Evolutionary conservation across 2,888 invertebrate genomes (phyloP).

Genomic region (Lasioglossum morio): DNA sequence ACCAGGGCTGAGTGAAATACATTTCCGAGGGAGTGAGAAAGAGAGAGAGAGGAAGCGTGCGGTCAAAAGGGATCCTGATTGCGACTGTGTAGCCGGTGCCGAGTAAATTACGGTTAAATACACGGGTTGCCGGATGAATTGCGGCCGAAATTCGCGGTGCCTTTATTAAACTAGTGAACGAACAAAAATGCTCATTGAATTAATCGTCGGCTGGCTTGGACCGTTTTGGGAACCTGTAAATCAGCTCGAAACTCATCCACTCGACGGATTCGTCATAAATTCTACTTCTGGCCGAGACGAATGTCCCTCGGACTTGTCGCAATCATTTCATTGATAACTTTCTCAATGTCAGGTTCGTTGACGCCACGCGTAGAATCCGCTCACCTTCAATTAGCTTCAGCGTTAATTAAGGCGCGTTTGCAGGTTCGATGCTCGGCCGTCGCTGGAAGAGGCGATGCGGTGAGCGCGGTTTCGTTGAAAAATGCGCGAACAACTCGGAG

Average conservation of each 20-base stretch:
- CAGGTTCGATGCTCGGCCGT: slow-evolving; percentile 13
- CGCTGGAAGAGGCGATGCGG: background rate
- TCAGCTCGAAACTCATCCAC: background rate
- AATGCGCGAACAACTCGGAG: background rate
- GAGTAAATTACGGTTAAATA: slow-evolving; percentile 22
- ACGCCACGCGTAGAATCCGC: slow-evolving; percentile 30
- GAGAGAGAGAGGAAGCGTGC: background rate
- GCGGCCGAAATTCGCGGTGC: slow-evolving; percentile 16
- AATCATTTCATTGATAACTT: slow-evolving; percentile 47
- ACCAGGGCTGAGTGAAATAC: slow-evolving; percentile 11
- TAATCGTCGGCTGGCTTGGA: background rate
- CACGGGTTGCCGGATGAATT: slow-evolving; percentile 13
- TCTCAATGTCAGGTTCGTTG: slow-evolving; percentile 48
- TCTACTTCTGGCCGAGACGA: background rate
- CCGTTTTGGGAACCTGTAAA: background rate
- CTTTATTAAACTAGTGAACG: background rate
- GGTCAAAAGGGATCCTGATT: slow-evolving; percentile 24
- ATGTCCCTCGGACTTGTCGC: background rate
- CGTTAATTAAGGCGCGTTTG: slow-evolving; percentile 52
- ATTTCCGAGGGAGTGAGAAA: background rate
- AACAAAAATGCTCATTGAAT: background rate
- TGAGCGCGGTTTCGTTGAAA: background rate
- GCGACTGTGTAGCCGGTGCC: slow-evolving; percentile 1
- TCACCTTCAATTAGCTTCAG: slow-evolving; percentile 30
- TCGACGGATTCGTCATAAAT: background rate